These are phyloP conservation scores for Nycticryphes semicollaris DNA, from an alignment of 2,113 vertebrate genomes.

Conservation along the genomic window DNA sequence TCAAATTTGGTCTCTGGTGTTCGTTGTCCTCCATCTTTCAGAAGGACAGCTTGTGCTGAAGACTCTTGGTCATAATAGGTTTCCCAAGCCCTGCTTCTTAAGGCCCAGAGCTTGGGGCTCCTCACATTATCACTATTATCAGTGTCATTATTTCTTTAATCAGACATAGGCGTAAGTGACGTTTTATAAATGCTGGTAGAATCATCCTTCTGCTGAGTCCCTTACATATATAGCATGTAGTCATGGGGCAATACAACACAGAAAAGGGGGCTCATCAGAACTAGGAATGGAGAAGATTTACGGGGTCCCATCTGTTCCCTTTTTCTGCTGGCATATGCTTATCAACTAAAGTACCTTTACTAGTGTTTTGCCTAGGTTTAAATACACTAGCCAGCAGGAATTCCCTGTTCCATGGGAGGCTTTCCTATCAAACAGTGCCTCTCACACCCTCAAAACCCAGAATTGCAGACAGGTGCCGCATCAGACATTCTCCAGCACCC, in stretches of 20 bases:
- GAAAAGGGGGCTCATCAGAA: neutral
- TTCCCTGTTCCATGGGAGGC: neutral
- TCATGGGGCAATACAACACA: neutral
- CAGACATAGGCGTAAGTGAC: fast-evolving
- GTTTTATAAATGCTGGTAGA: neutral
- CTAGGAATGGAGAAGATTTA: neutral
- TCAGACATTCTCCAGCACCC: neutral
- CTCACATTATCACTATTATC: neutral
- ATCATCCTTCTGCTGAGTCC: neutral
- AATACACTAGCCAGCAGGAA: neutral
- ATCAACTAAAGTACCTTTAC: neutral
- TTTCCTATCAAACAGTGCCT: neutral
- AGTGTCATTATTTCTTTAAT: neutral
- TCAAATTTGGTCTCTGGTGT: neutral
- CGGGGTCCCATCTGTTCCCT: neutral
- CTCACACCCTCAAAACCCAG: neutral
- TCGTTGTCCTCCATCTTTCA: neutral
- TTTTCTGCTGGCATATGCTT: neutral
- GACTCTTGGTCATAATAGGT: neutral
- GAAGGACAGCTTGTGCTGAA: neutral
- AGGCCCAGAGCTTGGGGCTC: neutral
- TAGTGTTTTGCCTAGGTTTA: neutral
- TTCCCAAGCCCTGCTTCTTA: neutral
- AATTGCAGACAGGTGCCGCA: neutral
- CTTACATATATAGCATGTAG: neutral